phyloP scores from a whole-genome alignment of 2,888 invertebrate species.

The Neocrepidodera transversa region DNA sequence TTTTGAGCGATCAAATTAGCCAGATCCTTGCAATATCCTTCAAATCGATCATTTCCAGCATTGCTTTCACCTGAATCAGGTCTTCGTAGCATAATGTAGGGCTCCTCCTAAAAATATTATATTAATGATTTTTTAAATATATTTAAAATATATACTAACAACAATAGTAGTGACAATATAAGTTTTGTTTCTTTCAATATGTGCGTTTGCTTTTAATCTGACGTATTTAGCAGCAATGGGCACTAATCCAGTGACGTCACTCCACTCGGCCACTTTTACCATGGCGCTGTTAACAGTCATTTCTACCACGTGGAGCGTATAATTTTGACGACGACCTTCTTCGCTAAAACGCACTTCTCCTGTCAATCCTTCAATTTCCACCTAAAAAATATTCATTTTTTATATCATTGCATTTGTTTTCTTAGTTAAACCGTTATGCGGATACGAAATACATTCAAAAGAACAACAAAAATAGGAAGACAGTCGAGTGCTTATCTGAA shows the following conservation, averaged over 20 bases:
- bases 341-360: slow-evolving; percentile 92
- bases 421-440: too few species aligned
- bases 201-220: slow-evolving; percentile 72
- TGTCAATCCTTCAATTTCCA: slow-evolving; percentile 88
- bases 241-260: slow-evolving; percentile 78
- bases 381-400: slow-evolving; percentile 69
- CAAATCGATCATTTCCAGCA: slow-evolving; percentile 78
- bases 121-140: too few species aligned
- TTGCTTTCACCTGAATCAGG: slow-evolving; percentile 70
- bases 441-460: slow-evolving; percentile 17
- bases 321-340: slow-evolving; percentile 87
- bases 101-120: slow-evolving; percentile 74
- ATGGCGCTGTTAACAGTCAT: slow-evolving; percentile 94
- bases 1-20: slow-evolving; percentile 81
- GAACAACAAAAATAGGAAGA: slow-evolving; percentile 21
- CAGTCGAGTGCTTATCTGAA: slow-evolving; percentile 25
- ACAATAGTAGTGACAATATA: slow-evolving; percentile 87
- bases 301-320: slow-evolving; percentile 88
- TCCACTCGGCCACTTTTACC: slow-evolving; percentile 92
- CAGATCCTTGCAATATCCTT: slow-evolving; percentile 93
- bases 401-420: too few species aligned
- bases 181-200: slow-evolving; percentile 82
- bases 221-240: slow-evolving; percentile 79
- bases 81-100: slow-evolving; percentile 82
- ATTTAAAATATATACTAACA: too few species aligned